Conservation (phyloP, 2,888 invertebrate genomes). For the Suillia variegata region DNA sequence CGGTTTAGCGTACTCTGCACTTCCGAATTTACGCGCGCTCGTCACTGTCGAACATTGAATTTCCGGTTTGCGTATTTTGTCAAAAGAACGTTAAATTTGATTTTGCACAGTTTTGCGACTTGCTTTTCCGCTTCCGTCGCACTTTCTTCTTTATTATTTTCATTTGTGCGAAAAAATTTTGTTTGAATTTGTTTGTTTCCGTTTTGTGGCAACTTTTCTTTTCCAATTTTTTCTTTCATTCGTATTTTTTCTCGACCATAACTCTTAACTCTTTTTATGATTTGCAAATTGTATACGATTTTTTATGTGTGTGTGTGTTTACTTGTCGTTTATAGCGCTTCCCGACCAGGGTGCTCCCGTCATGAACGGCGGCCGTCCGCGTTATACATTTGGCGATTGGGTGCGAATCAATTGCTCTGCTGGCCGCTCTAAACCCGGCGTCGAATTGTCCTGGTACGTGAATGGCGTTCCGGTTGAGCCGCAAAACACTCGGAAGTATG, state of each 20-base stretch:
- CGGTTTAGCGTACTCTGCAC: too few species aligned
- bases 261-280: neutral
- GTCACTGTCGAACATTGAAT: conserved; percentile 25
- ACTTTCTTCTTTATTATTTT: too few species aligned
- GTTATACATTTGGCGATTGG: conserved; percentile 67
- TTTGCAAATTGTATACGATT: neutral
- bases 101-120: conserved; percentile 35
- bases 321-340: conserved; percentile 61
- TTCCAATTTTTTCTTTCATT: neutral
- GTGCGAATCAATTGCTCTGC: conserved; percentile 70
- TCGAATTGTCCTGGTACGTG: conserved; percentile 67
- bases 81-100: conserved; percentile 44
- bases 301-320: too few species aligned
- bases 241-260: neutral
- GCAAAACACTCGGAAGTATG: conserved; percentile 62
- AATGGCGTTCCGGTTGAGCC: conserved; percentile 65
- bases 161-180: conserved; percentile 17
- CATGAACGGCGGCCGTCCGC: conserved; percentile 66
- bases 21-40: neutral
- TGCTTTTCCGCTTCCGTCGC: neutral
- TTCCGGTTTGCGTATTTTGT: conserved; percentile 20
- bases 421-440: conserved; percentile 67
- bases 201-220: neutral
- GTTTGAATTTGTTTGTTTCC: too few species aligned
- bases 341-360: conserved; percentile 67